Conservation (phyloP, 2,797 vertebrate species). For the Takifugu ocellatus region DNA sequence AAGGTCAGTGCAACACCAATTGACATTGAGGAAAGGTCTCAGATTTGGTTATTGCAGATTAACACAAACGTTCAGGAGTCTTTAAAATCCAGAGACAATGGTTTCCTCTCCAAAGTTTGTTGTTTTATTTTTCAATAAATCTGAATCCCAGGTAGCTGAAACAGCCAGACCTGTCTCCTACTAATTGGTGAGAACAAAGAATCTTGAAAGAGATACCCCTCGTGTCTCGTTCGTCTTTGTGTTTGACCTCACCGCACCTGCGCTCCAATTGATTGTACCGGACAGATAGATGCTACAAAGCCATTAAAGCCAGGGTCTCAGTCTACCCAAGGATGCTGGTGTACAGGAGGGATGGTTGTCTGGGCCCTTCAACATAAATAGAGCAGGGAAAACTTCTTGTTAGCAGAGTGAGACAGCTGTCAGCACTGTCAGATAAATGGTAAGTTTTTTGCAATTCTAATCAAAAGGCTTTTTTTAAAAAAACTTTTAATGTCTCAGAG, state of each 20-base stretch:
- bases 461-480: neutral
- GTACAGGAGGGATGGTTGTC: neutral
- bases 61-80: too few species aligned
- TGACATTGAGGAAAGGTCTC: neutral
- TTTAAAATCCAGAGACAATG: too few species aligned
- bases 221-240: neutral
- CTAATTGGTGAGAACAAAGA: too few species aligned
- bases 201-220: too few species aligned
- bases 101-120: too few species aligned
- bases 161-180: too few species aligned
- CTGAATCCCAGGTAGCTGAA: too few species aligned
- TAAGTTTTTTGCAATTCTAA: constrained; percentile 4
- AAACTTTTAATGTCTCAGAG: too few species aligned
- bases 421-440: neutral
- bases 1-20: constrained; percentile 5
- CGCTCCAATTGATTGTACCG: neutral
- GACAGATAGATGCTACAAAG: neutral
- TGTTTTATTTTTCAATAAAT: neutral
- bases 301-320: neutral
- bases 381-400: constrained; percentile 2
- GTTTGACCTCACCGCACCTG: neutral
- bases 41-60: too few species aligned
- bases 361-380: neutral
- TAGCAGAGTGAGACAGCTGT: neutral
- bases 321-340: neutral